Base-by-base conservation (phyloP, 2,113 vertebrate species). In the Lethenteron reissneri region DNA sequence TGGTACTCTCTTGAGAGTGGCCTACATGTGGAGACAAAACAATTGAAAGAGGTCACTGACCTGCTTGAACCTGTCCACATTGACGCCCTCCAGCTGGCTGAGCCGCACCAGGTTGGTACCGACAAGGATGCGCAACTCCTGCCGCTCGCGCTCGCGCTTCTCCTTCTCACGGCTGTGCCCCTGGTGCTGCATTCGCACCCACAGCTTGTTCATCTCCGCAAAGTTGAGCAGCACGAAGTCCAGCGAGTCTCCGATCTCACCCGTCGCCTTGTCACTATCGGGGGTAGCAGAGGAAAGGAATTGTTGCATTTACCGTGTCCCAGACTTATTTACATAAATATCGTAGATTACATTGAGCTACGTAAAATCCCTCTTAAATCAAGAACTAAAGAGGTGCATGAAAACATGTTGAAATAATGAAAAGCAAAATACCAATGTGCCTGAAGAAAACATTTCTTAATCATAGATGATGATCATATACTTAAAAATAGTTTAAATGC, bases 141-240 rank as follows among this genome's bases (percentile, higher is more conserved):
- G 94, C 68, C 94, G 82, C 73, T 97, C 94, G 1, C 94, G 85
- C 71, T 99, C 94, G 57, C 94, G 82, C 73, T 99, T 99, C 80
- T 99, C 94, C 4, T 90, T 78, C 75, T 99, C 92, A 13, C 91
- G 84, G 74, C 94, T 99, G 78, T 99, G 94, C 58, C 94, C 90
- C 76, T 99, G 94, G 77, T 99, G 94, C 72, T 97, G 94, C 94
- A 99, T 99, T 56, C 92, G 83, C 74, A 99, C 94, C 94, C 94
- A 97, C 2, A 99, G 81, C 71, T 99, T 99, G 79, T 99, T 99
- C 94, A 99, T 99, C 75, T 97, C 94, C 0, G 94, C 94, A 76
- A 99, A 99, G 82, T 99, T 99, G 70, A 99, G 84, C 15, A 99
- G 84, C 21, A 99, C 88, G 75, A 99, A 99, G 79, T 99, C 94